These are phyloP conservation scores for Cariama cristata DNA, from an alignment of 2,113 vertebrate genomes.

Conservation along the genomic window DNA sequence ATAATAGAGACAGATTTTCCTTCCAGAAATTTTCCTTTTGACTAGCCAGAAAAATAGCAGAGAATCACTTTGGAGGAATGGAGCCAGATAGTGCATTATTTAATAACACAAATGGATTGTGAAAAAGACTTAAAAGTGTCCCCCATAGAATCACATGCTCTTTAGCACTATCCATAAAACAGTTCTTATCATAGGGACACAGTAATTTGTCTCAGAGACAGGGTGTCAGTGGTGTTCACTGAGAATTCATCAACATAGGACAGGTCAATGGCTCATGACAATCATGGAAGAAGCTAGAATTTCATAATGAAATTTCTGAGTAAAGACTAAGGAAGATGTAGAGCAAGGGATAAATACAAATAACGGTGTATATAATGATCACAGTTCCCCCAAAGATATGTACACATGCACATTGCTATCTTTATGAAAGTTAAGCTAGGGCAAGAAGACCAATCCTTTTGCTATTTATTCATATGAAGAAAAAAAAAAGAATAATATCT, in stretches of 20 bases:
- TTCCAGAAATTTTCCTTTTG: background rate
- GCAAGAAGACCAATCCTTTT: background rate
- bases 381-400: background rate
- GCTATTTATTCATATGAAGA: background rate
- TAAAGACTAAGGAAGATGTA: background rate
- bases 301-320: background rate
- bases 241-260: background rate
- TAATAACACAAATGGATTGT: background rate
- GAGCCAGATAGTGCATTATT: background rate
- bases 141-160: background rate
- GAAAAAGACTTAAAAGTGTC: background rate
- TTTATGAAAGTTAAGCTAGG: background rate
- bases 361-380: background rate
- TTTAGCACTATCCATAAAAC: background rate
- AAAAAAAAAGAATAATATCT: background rate
- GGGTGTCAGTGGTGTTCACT: background rate
- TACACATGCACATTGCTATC: background rate
- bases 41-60: background rate
- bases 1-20: background rate
- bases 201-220: background rate
- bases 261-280: background rate
- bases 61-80: background rate
- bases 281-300: background rate
- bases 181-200: background rate
- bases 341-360: background rate